Conservation (phyloP, 2,113 vertebrate genomes). For the Prietella phreatophila region DNA sequence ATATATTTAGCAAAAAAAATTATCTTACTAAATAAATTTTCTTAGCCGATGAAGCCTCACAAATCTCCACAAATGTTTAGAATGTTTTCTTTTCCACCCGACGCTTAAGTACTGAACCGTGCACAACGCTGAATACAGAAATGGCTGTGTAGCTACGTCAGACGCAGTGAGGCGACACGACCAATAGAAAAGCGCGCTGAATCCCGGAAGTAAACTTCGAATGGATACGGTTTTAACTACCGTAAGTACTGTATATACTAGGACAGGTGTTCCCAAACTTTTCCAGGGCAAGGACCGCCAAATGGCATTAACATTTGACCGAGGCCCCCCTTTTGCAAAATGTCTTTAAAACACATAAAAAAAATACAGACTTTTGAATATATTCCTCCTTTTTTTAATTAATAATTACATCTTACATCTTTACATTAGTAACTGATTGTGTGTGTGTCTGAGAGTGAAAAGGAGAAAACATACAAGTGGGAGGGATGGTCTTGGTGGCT, state of each 20-base stretch:
- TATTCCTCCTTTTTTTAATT: no score
- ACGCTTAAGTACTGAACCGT: not conserved
- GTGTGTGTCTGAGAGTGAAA: no score
- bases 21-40: not conserved
- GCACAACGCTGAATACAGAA: not conserved
- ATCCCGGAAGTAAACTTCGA: not conserved
- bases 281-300: no score
- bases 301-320: no score
- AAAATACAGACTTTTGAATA: no score
- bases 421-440: no score
- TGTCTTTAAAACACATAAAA: no score
- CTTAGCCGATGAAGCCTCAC: not conserved
- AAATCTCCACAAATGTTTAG: not conserved
- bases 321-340: no score
- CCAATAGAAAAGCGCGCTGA: not conserved
- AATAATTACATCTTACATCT: no score
- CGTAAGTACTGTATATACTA: not conserved
- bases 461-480: no score
- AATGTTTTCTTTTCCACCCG: not conserved
- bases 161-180: not conserved
- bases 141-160: not conserved
- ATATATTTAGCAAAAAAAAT: not conserved
- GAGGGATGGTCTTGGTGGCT: no score
- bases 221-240: not conserved
- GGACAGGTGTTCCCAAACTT: no score